Percentiles rank a stretch among this genome's conserved stretches.
Conservation (phyloP, 2,113 vertebrate genomes). For the Labrus mixtus region DNA sequence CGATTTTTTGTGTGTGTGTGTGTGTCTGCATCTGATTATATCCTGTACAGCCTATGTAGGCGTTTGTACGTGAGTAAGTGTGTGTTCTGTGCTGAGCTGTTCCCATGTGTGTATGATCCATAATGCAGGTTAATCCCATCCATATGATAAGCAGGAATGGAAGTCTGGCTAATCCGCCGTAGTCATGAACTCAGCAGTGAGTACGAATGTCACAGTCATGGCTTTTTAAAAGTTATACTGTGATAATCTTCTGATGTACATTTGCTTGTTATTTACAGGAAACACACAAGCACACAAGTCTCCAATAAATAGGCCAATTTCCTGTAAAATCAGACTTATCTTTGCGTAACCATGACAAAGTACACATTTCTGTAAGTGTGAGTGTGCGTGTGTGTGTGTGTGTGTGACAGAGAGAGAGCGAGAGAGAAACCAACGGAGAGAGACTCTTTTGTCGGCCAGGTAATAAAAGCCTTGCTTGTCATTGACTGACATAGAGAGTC, state of each 20-base stretch:
- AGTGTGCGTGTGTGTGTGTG: constrained; percentile 22
- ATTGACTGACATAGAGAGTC: constrained; percentile 78
- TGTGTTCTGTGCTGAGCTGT: constrained; percentile 41
- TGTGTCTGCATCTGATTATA: constrained; percentile 52
- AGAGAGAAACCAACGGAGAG: background rate
- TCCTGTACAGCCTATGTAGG: background rate
- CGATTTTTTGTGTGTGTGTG: constrained; percentile 33
- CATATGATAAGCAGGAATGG: constrained; percentile 74
- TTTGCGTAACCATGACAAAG: constrained; percentile 8
- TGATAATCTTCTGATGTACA: constrained; percentile 42
- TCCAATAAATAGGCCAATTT: constrained; percentile 22
- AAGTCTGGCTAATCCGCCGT: constrained; percentile 65
- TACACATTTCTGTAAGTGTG: background rate
- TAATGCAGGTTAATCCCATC: constrained; percentile 75
- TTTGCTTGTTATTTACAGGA: constrained; percentile 24
- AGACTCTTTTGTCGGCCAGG: constrained; percentile 61
- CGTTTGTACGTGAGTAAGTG: background rate
- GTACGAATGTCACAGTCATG: constrained; percentile 67
- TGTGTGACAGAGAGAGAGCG: background rate
- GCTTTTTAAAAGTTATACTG: constrained; percentile 62
- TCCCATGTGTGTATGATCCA: constrained; percentile 64
- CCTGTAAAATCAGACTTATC: constrained; percentile 12
- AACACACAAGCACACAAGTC: constrained; percentile 1
- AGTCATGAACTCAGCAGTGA: constrained; percentile 66
- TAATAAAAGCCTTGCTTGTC: constrained; percentile 73